Evolutionary conservation across 2,888 invertebrate genomes (phyloP).

Genomic region (Rhogogaster chlorosoma): DNA sequence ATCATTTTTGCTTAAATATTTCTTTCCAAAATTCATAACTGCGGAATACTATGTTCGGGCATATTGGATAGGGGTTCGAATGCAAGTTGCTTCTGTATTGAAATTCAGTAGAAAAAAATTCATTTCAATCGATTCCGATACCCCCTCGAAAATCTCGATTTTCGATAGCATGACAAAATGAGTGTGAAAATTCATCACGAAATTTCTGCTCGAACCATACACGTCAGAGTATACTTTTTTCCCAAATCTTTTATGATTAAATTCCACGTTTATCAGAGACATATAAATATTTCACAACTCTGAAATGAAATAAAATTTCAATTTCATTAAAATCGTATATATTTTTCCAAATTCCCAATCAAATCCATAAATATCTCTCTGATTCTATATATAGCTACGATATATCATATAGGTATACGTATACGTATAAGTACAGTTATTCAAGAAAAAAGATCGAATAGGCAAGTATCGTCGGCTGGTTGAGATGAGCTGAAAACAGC

Average conservation of each 20-base stretch:
- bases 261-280: not conserved
- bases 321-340: not conserved
- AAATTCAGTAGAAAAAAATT: not conserved
- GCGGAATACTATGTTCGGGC: not conserved
- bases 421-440: not conserved
- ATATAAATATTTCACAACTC: not conserved
- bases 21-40: not conserved
- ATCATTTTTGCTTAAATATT: not conserved
- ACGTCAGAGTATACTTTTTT: not conserved
- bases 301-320: not conserved
- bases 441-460: not conserved
- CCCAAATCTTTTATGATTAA: not conserved
- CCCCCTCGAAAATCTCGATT: not conserved
- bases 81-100: not conserved
- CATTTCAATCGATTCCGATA: not conserved
- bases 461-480: not conserved
- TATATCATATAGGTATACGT: not conserved
- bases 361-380: not conserved
- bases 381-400: not conserved
- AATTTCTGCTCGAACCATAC: not conserved
- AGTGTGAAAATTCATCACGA: not conserved
- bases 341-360: not conserved
- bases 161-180: not conserved
- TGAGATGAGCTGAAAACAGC: not conserved
- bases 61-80: not conserved